Percentiles rank a stretch among this genome's conserved stretches.
Conservation (phyloP, 2,797 vertebrate species). For the Cossypha caffra region DNA sequence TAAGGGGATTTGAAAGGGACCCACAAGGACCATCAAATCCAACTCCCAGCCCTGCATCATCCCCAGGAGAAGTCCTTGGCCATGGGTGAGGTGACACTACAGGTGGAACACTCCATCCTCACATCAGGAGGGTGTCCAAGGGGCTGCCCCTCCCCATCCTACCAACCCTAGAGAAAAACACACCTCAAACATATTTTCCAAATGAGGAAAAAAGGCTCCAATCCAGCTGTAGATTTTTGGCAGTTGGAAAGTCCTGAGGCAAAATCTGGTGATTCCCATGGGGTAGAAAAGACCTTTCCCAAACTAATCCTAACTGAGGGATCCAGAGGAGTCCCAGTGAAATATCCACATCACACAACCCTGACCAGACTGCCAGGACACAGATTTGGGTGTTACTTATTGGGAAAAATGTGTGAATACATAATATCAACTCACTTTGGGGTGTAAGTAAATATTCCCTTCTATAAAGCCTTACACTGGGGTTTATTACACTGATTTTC, state of each 20-base stretch:
- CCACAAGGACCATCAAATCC: fast-evolving
- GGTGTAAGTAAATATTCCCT: background rate
- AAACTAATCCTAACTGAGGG: background rate
- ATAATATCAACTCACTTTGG: background rate
- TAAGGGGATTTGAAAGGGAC: background rate
- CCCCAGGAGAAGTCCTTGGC: background rate
- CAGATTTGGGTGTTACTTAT: background rate
- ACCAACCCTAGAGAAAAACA: background rate
- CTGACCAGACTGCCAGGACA: background rate
- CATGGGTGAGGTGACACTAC: fast-evolving
- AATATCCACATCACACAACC: fast-evolving
- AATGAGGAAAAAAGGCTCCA: background rate
- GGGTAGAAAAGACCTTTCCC: background rate
- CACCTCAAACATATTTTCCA: fast-evolving
- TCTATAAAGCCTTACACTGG: background rate
- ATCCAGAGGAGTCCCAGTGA: background rate
- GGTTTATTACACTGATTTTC: background rate
- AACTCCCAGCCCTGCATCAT: background rate
- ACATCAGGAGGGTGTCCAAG: too few relatives aligned
- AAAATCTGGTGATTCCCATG: background rate
- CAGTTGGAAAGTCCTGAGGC: background rate
- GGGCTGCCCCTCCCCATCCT: fast-evolving
- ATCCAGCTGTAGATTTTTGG: background rate
- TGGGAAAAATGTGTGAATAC: background rate
- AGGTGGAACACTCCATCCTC: background rate